Evolutionary conservation across 2,113 vertebrate genomes (phyloP), one percentile per base, ranked within the genome.

Genomic region (Meles meles): DNA sequence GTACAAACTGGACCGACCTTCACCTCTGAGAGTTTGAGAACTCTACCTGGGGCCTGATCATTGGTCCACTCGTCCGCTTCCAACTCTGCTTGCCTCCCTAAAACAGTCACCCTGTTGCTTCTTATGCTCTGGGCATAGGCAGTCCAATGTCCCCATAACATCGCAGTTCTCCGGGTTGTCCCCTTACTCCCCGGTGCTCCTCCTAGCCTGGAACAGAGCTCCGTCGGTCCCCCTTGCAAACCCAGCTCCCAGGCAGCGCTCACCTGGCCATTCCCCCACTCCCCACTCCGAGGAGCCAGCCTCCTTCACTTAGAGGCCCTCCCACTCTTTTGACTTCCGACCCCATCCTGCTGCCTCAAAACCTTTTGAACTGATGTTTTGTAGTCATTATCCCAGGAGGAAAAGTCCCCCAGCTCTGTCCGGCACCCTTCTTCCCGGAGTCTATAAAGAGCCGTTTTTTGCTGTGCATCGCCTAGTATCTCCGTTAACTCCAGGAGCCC

Each of bases 251-350:
- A 20, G 79, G 42, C 57, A 31, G 4, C 2, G 9, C 39, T n/a
- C 0, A 3, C 42, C 44, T 3, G 1, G 20, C 76, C 7, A 1
- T 90, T 55, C 8, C 0, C 0, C 6, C 14, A 5, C 3, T 55
- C 49, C 42, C 42, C 14, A 3, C 44, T 52, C 5, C 9, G 27
- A 39, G 67, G 80, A 83, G 57, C 42, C 69, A 5, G 42, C 74
- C 18, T 4, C 87, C 63, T 69, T 65, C 7, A 1, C 15, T 82
- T 49, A 1, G 1, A 11, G 67, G 39, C 13, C 13, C 31, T 57
- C 80, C 39, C 44, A n/a, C 44, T 67, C 34, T 77, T 47, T 57
- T 34, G 42, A 17, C 11, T 25, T 55, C 90, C n/a, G 11, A 2
- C 74, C 55, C 85, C 31, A 6, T 37, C 25, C 74, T 37, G n/a